phyloP scores from a whole-genome alignment of 2,888 invertebrate genomes.

The Hypena proboscidalis region DNA sequence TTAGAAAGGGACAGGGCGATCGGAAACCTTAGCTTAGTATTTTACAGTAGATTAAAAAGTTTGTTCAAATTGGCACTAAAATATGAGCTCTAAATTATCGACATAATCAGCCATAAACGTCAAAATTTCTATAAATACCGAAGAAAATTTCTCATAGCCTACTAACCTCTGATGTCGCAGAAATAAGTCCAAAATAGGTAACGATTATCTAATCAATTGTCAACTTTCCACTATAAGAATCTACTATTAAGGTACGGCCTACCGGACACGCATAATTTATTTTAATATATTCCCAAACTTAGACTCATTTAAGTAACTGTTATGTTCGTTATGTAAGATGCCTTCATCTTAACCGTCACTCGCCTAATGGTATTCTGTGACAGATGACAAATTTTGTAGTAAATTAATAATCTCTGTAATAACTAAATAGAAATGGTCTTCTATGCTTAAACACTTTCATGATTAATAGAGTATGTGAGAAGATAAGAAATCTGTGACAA shows the following conservation, averaged over 20 bases:
- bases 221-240: slow-evolving; percentile 34
- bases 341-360: too few relatives aligned
- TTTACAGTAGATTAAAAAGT: too few relatives aligned
- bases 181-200: slow-evolving; percentile 23
- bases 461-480: too few relatives aligned
- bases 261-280: slow-evolving; percentile 25
- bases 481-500: too few relatives aligned
- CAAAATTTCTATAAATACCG: slow-evolving; percentile 3
- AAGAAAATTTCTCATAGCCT: slow-evolving; percentile 18
- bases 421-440: slow-evolving; percentile 5
- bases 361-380: slow-evolving; percentile 20
- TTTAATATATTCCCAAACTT: slow-evolving; percentile 27
- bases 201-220: slow-evolving; percentile 27
- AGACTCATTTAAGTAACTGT: slow-evolving; percentile 19
- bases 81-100: not conserved
- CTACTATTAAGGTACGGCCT: not conserved
- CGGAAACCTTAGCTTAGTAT: too few relatives aligned
- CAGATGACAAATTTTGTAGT: slow-evolving; percentile 11
- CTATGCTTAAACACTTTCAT: too few relatives aligned
- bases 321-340: slow-evolving; percentile 29
- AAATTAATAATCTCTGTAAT: slow-evolving; percentile 10
- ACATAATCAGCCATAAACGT: slow-evolving; percentile 8
- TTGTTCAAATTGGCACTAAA: too few relatives aligned
- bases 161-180: slow-evolving; percentile 17
- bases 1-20: too few relatives aligned